Base-by-base conservation (phyloP, 1,140 invertebrate genomes). In the Lepeophtheirus salmonis region DNA sequence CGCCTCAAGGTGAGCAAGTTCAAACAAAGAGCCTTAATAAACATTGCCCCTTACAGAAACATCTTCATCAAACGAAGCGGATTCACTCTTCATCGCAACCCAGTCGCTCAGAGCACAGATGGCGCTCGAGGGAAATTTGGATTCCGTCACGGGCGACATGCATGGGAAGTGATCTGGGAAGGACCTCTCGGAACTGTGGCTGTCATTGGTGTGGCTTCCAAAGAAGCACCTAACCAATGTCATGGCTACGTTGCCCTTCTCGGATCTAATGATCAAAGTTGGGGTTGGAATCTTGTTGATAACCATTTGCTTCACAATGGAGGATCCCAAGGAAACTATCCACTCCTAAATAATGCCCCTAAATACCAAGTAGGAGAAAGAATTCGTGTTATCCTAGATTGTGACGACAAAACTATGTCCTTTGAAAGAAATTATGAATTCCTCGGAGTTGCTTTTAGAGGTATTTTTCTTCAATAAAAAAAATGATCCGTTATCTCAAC, bases 351-450 rank as follows among this genome's bases (percentile, higher is more conserved):
- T 71, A 97, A 97, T 79, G 88, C 90, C 64, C 91, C 91, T 25
- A 95, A 92, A 74, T 97, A 97, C 77, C 90, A 96, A 79, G 89
- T 91, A 52, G 92, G 92, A 50, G 92, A 97, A 75, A 79, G 86
- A 73, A 92, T 97, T 71, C 78, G 89, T 74, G 89, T 97, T 61
- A 89, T 97, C 68, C 78, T 97, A 67, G 92, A 97, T 75, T 97
- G 91, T 80, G 91, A 96, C 75, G 85, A 90, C 68, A 89, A 91
- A 67, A 94, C 89, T 23, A 76, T 97, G 70, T 91, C 91, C 60
- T 97, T 98, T 80, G 92, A 98, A 74, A 92, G 92, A 72, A 94
- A 92, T 75, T 90, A 89, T 75, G 92, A 97, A 77, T 97, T 97
- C 78, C 78, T 97, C 68, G 94, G 94, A 66, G 89, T 97, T 66